Evolutionary conservation across 37 sponge, comb jelly and placozoan species (phyloP), one percentile per base, ranked within the genome.

Genomic region (Cladorhizidae sp.): DNA sequence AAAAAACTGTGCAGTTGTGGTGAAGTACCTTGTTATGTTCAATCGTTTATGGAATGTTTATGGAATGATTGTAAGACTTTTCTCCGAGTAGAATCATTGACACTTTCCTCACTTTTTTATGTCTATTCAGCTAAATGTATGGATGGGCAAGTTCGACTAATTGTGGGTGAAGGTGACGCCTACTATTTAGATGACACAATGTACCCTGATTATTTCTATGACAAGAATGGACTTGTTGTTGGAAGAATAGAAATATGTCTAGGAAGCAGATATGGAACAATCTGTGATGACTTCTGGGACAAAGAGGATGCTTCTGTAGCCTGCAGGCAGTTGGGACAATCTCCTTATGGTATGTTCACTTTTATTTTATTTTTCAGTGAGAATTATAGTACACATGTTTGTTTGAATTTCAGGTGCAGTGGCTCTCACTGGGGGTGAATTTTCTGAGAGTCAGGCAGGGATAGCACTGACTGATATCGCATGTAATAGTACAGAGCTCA

Each of bases 211-310:
- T 18, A 40, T 12, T 69, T 42, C 41, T 84, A 32, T 39, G 61
- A 29, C 22, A 76, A 69, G 20, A 62, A 67, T 45, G 61, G 35
- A 69, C 84, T 84, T 28, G 8, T 14, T 21, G 41, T 35, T 39
- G 84, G 84, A 5, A 51, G 84, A 76, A 76, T 84, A 25, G 84
- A 84, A 56, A 70, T 84, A 0, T 84, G 84, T 68, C n/a, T 69
- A 9, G 69, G 77, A 40, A 77, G 84, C 25, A 76, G 59, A 32
- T 84, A 76, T 69, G 84, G 84, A n/a, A 57, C 84, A 2, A 58
- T 84, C 15, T 84, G 84, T 52, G 59, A 76, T 69, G 49, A 68
- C 14, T 55, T 33, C 26, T 84, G 84, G 84, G 70, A 57, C 59
- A 50, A 84, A 54, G 33, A 40, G 33, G 77, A 76, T 76, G 84